phyloP scores from a whole-genome alignment of 2,113 vertebrate genomes.

The Larimichthys polyactis region DNA sequence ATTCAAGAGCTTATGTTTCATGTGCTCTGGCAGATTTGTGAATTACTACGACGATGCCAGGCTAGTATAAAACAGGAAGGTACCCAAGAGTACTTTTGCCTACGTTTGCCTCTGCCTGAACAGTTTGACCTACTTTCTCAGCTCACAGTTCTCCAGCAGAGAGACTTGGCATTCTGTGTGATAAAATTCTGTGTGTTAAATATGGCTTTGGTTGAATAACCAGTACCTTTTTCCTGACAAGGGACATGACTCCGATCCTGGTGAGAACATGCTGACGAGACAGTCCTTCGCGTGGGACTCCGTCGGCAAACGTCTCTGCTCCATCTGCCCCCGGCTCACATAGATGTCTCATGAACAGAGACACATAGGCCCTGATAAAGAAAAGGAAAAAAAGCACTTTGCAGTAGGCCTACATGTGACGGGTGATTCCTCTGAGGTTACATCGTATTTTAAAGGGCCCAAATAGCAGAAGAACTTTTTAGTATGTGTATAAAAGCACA shows the following conservation, averaged over 20 bases:
- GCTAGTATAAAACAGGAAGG: background rate
- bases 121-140: conserved; percentile 55
- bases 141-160: conserved; percentile 21
- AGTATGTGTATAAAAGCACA: background rate
- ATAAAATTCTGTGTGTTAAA: conserved; percentile 21
- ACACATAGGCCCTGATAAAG: conserved; percentile 92
- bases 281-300: conserved; percentile 94
- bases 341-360: conserved; percentile 97
- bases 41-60: too few relatives aligned
- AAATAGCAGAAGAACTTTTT: background rate
- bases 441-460: background rate
- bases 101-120: conserved; percentile 1
- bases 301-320: conserved; percentile 96
- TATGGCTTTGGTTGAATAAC: conserved; percentile 2
- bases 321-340: conserved; percentile 96
- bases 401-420: background rate
- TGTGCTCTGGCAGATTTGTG: too few relatives aligned
- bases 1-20: too few relatives aligned
- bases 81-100: background rate
- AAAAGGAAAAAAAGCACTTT: background rate
- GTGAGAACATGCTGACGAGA: conserved; percentile 98
- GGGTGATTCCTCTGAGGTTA: background rate
- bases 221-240: conserved; percentile 97
- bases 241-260: conserved; percentile 97
- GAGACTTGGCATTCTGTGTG: background rate